Base-by-base conservation (phyloP, 1,140 invertebrate genomes). In the Solenopsis fugax region DNA sequence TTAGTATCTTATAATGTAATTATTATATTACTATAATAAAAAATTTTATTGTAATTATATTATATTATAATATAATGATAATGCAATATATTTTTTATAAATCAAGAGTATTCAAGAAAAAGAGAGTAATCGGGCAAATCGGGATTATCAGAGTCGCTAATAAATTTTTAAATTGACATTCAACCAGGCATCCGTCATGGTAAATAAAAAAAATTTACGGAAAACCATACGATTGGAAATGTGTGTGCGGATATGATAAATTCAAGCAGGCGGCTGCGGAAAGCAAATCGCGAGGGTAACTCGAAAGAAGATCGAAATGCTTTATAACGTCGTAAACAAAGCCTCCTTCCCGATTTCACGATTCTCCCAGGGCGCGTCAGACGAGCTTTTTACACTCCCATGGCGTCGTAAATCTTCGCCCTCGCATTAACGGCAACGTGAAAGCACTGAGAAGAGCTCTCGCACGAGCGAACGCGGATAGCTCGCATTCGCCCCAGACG, bases 291-390 rank as follows among this genome's bases (percentile, higher is more conserved):
- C 37, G 41, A 76, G 56, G 45, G 37, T 78, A 78, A 54, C 52
- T 24, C 76, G 76, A 60, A 48, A 50, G 85, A 80, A 69, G 76
- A 80, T 86, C 80, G 80, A 82, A 58, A 82, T 82, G 69, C 80
- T 82, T 82, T 75, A 84, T 84, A 84, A 48, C 69, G 9, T 60
- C 85, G 29, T 86, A 86, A 86, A 86, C 85, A 86, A 86, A 82
- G 71, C 76, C 64, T 85, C 52, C 76, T 58, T 82, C 34, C 37
- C 72, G 54, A 76, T 85, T 76, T 85, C 77, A 62, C 78, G 78
- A 82, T 73, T 82, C 54, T 72, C 48, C 45, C n/a, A 21, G 62
- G 73, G 29, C 48, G 85, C 77, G 77, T 73, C 48, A 56, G 54
- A 72, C 78, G 78, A 72, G 77, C 78, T 82, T 87, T 87, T 87